Base-by-base conservation (phyloP, 2,888 invertebrate species). In the Glyphotaelius pellucidus region DNA sequence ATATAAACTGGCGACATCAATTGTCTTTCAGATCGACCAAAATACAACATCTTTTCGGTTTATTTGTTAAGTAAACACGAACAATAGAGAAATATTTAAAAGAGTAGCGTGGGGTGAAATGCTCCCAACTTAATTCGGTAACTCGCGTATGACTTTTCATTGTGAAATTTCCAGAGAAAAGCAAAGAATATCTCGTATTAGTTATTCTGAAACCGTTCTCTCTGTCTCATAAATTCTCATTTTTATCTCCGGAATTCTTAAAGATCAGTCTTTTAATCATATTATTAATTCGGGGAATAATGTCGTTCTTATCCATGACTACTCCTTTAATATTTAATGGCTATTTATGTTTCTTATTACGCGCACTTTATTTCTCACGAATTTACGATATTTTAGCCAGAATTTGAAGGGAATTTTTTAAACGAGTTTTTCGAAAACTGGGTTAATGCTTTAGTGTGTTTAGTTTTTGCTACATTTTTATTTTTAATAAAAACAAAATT, bases 181-280 rank as follows among this genome's bases (percentile, higher is more conserved):
- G 67, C 67, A 67, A 67, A 67, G 25, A 67, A 67, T n/a, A n/a
- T 67, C 25, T 9, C 67, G 4, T 67, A 67, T 67, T 67, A 67
- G 67, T 67, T 67, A 67, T 67, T 67, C 67, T 67, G 67, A 67
- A 25, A 67, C 67, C 67, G 67, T 67, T 67, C 25, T 67, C 67
- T 25, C 67, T n/a, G 67, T 67, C 67, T n/a, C 67, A 25, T 67
- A 67, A 67, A 67, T 67, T 67, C 9, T 67, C 67, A n/a, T 67
- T 67, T 52, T 67, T 67, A n/a, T 67, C 67, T 67, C 25, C 67
- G 67, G 67, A 67, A 67, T 67, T 67, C 67, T 67, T 1, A 25
- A 67, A n/a, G 67, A 67, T 67, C 67, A 67, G 67, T 67, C 67
- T 67, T 67, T 67, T 67, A 67, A 67, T 67, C 67, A 67, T n/a